phyloP scores from a whole-genome alignment of 2,113 vertebrate species.

The Oenanthe melanoleuca region DNA sequence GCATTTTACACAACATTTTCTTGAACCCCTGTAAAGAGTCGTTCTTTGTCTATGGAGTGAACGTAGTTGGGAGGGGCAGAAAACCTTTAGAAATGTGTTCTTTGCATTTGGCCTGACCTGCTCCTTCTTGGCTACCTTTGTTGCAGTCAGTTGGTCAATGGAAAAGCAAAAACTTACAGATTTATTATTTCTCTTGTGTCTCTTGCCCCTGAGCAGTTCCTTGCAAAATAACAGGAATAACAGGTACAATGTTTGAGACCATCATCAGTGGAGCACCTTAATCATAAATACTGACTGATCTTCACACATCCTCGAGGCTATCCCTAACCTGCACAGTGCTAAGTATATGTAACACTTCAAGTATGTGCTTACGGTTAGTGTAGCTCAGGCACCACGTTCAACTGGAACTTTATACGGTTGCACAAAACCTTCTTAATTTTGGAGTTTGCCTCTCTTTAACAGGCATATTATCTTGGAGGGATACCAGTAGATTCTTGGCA shows the following conservation, averaged over 20 bases:
- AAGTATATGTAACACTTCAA: neutral
- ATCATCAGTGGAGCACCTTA: neutral
- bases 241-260: neutral
- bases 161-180: neutral
- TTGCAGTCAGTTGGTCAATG: neutral
- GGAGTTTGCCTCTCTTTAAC: neutral
- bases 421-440: slow-evolving; percentile 4
- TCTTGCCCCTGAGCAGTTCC: neutral
- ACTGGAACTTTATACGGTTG: neutral
- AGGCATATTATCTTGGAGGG: neutral
- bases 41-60: neutral
- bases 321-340: neutral
- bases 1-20: slow-evolving; percentile 83
- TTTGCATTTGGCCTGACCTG: neutral
- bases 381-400: rapidly evolving
- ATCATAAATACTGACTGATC: neutral
- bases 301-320: neutral
- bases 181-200: neutral
- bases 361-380: neutral
- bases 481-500: neutral
- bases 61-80: neutral
- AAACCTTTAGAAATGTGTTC: slow-evolving; percentile 13
- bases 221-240: neutral
- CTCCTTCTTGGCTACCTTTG: neutral
- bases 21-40: slow-evolving; percentile 66